Evolutionary conservation across 2,888 invertebrate genomes (phyloP), one percentile per base, ranked within the genome.

Genomic region (Apotomis turbidana): DNA sequence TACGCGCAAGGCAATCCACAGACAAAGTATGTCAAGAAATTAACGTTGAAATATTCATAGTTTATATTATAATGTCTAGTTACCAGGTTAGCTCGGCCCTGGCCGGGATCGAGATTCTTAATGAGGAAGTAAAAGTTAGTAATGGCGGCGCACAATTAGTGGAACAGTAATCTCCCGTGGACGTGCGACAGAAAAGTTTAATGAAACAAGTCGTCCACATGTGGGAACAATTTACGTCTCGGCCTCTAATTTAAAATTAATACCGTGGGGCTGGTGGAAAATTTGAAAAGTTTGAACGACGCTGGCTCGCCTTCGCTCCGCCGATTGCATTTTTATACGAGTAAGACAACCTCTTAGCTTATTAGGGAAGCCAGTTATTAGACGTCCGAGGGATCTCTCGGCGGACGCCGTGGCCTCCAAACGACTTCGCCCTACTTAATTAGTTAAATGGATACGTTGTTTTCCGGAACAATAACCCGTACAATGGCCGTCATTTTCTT

Each of bases 281-380:
- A 93, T 93, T 91, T 91, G 88, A 92, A 93, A 93, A 93, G 93
- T 93, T 93, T 90, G 81, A 89, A 91, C 90, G 91, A 89, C 87
- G 84, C 83, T 86, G 85, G 79, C 85, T 83, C 81, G 87, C 86
- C 86, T 85, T 80, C 83, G 87, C 85, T 83, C 82, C 84, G 85
- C 82, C 89, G 88, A 90, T 90, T 90, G 91, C 90, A 91, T 91
- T 91, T 92, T 91, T 91, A 89, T 90, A 90, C 86, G 83, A 87
- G 85, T 81, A 89, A 89, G 88, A 90, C 90, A 90, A 88, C 89
- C 91, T 89, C 89, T 90, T 91, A 90, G 91, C 90, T 93, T 91
- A 91, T 92, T 90, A 91, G 87, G 87, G 87, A 88, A 87, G 87
- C 87, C 88, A 82, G 89, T 89, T 89, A 90, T 90, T 90, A 89